Percentiles rank a stretch among this genome's conserved stretches.
These are phyloP conservation scores for Sylvia atricapilla DNA, from an alignment of 2,113 vertebrate genomes.

Conservation along the genomic window DNA sequence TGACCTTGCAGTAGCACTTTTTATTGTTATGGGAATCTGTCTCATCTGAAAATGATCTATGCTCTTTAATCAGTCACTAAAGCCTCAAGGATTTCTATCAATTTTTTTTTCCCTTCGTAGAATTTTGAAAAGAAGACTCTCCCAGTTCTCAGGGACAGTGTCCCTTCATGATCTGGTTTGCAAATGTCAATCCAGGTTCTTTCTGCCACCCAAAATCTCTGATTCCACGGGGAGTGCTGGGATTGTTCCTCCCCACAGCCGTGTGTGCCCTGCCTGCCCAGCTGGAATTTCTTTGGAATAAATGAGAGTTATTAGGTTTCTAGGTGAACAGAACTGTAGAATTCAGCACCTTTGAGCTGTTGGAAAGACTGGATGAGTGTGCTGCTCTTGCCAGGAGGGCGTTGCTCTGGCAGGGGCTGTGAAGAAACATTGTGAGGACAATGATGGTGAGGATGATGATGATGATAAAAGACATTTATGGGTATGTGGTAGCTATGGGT, in stretches of 20 bases:
- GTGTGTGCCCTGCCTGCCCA: not conserved
- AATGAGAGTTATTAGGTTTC: not conserved
- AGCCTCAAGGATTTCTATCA: not conserved
- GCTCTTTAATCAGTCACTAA: not conserved
- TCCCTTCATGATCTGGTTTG: not conserved
- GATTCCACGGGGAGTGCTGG: not conserved
- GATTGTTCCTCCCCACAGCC: not conserved
- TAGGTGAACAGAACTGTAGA: not conserved
- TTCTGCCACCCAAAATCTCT: not conserved
- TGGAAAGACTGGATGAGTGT: not conserved
- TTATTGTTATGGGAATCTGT: not conserved
- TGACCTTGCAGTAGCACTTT: not conserved
- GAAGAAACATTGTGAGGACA: not conserved
- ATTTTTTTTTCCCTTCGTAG: not conserved
- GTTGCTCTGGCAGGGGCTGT: not conserved
- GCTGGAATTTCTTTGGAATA: not conserved
- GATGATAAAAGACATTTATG: no score
- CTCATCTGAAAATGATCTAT: not conserved
- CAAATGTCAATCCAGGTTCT: not conserved
- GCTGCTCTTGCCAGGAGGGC: not conserved
- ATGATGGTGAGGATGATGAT: not conserved
- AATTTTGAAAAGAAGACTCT: not conserved
- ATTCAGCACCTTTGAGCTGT: not conserved
- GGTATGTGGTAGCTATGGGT: rapidly evolving
- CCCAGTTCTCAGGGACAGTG: not conserved